These are phyloP conservation scores for Hypomecis punctinalis DNA, from an alignment of 2,888 invertebrate genomes.

Conservation along the genomic window DNA sequence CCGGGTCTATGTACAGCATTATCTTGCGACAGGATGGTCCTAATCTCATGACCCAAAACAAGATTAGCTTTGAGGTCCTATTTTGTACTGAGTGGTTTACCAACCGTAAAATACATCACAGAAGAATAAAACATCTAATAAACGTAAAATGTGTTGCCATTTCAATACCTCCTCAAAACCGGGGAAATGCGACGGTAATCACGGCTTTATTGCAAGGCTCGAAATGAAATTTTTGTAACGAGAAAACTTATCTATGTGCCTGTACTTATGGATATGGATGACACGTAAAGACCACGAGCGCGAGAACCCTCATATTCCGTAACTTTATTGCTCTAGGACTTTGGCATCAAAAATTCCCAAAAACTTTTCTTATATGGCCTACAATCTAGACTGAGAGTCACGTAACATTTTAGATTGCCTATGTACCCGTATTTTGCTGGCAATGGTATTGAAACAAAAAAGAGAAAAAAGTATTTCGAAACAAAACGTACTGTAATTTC, in stretches of 20 bases:
- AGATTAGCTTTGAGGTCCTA: constrained; percentile 20
- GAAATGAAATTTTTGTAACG: constrained; percentile 37
- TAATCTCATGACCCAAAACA: constrained; percentile 30
- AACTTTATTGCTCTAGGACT: constrained; percentile 10
- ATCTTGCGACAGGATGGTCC: constrained; percentile 5
- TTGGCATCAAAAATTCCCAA: constrained; percentile 8
- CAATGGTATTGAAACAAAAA: constrained; percentile 1
- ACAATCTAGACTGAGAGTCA: constrained; percentile 13
- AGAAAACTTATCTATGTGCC: constrained; percentile 29
- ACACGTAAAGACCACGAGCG: constrained; percentile 24
- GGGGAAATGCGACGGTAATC: constrained; percentile 28
- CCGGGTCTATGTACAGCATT: not conserved
- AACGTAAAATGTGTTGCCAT: constrained; percentile 32
- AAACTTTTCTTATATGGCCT: not conserved
- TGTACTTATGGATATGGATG: constrained; percentile 23
- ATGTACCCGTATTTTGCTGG: not conserved
- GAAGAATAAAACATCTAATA: constrained; percentile 32
- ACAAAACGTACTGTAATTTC: constrained; percentile 1
- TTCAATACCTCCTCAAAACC: constrained; percentile 23
- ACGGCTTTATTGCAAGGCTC: constrained; percentile 29
- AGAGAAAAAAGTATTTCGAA: not conserved
- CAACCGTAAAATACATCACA: constrained; percentile 23
- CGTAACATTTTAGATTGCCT: constrained; percentile 2
- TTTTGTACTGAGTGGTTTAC: constrained; percentile 18
- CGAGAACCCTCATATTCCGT: constrained; percentile 7